Evolutionary conservation across 1,140 invertebrate species (phyloP), one percentile per base, ranked within the genome.

Genomic region (Nasonia longicornis): DNA sequence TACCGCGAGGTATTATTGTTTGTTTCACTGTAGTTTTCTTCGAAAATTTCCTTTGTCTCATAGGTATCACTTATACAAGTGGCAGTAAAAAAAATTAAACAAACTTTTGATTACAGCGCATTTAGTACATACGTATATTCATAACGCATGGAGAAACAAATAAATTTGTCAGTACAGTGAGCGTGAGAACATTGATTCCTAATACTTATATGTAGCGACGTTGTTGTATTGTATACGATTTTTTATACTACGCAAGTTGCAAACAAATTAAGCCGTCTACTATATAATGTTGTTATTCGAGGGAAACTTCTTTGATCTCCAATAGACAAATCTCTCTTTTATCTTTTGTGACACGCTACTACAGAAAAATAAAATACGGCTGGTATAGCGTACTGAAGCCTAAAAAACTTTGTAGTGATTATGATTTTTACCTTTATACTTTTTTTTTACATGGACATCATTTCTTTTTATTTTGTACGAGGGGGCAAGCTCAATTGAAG

Each of bases 151-250:
- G 52, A 58, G 16, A 58, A 58, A 58, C 38, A 42, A 42, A 10
- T 0, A 8, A 42, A 42, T 20, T 52, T 58, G 20, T 7, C 16
- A 58, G 3, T 81, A 22, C 73, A 70, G 31, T 45, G 10, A 70
- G 38, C 12, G 64, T 58, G n/a, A 71, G 29, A 71, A 76, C 22
- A 63, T 42, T 45, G 22, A 66, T 45, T 45, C 20, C 63, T 74
- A 29, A 16, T 26, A 14, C 7, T n/a, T 14, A 72, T 66, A 58
- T 38, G 69, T 71, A 70, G 22, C 73, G 10, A 70, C 45, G 48
- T 58, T 75, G 66, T 70, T 81, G 35, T 52, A 48, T 72, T 81
- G 66, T 77, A 76, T 77, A 77, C 66, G 48, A 81, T 77, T 77
- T 74, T 77, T 64, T 75, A 81, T 81, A 77, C 69, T 71, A 38